Base-by-base conservation (phyloP, 2,797 vertebrate species). In the Megalops cyprinoides region DNA sequence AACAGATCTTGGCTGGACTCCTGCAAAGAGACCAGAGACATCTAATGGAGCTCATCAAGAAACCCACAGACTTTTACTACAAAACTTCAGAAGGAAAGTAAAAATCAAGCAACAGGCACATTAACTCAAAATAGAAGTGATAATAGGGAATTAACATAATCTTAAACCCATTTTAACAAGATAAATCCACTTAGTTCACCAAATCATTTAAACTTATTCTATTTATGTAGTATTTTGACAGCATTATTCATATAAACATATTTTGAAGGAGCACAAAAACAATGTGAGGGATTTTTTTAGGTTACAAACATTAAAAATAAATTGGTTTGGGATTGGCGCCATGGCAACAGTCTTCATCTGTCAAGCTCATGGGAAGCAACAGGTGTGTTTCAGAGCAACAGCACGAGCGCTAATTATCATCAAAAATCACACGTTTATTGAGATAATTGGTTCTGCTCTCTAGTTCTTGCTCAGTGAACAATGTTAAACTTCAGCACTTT, bases 401-500 rank as follows among this genome's bases (percentile, higher is more conserved):
- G 90, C 84, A 55, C 84, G 87, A 71, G 81, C 83, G 84, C 86
- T 87, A 90, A 91, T 92, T 91, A 92, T 87, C 90, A 92, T 91
- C 89, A 92, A 88, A 71, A 89, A 90, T 89, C 86, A 87, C 69
- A 89, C 87, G 87, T 89, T 85, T 80, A 81, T 88, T 82, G 81
- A 86, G 84, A 78, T 90, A 90, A 93, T 91, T 92, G 88, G 85
- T 89, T 91, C 90, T 88, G 87, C 77, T 82, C 77, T 87, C 49
- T 77, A 74, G 84, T 76, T 37, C 1, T 67, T 62, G 49, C 53
- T 75, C 76, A 3, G 55, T 74, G 15, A 56, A 23, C 76, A 77
- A 49, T 20, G 31, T 15, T 34, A 20, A 55, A 56, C 60, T 81
- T 28, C 25, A 42, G 79, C 51, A 74, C 48, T 82, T 79, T 82